Evolutionary conservation across 1,140 invertebrate species (phyloP), one percentile per base, ranked within the genome.

Genomic region (Heliconius hermathena): DNA sequence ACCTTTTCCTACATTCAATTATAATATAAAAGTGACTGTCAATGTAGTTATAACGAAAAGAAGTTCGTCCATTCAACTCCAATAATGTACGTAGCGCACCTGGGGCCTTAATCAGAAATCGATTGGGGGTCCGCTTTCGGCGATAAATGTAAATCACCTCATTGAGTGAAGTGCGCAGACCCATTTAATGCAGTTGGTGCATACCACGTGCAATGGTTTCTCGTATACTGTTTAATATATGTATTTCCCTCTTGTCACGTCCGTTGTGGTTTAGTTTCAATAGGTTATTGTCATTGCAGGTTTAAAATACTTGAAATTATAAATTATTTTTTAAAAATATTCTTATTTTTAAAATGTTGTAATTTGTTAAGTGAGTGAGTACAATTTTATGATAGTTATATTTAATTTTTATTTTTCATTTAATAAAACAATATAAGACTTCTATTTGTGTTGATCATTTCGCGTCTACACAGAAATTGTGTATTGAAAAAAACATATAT

Each of bases 61-160:
- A 20, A 60, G 18, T 36, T 72, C 46, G 46, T 66, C 54, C 52
- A 76, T 71, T 76, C 74, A 76, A 76, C 73, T 73, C 66, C 36
- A 76, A 76, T 46, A 80, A 73, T 16, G 76, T 71, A 46, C 57
- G 60, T 60, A 76, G 70, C 81, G 71, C 74, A 76, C 74, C 77
- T 74, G 81, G 36, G 76, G 74, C 74, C 74, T 82, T 72, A 74
- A 82, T 79, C 74, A 78, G 78, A 54, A 77, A 79, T 81, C 79
- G 79, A 81, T 77, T 41, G 57, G 60, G 72, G 75, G 54, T 22
- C 52, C 73, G 81, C 73, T 78, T 73, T 71, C 78, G 72, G 78
- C 85, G 84, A 88, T 89, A 86, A 89, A 89, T 90, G 89, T 90
- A 88, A 90, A 90, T 90, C 87, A 88, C 87, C 84, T 84, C 83